Evolutionary conservation across 1,140 invertebrate genomes (phyloP).

Genomic region (Nephila pilipes): DNA sequence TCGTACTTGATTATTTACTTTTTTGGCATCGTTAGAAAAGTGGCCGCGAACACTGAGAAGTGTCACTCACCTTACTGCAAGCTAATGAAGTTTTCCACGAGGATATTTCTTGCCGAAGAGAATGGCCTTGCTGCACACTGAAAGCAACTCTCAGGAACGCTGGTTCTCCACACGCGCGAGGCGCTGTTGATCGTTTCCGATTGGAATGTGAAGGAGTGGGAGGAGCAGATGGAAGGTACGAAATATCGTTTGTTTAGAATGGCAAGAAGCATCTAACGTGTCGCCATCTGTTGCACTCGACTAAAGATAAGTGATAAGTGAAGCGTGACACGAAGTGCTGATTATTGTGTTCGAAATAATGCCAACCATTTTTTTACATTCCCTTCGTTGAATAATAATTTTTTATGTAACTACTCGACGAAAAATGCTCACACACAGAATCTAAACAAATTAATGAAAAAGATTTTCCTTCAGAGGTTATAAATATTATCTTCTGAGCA

Average conservation of each 20-base stretch:
- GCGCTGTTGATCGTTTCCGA: slow-evolving; percentile 25
- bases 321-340: no score
- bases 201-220: not conserved
- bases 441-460: no score
- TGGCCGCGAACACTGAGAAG: not conserved
- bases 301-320: not conserved
- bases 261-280: not conserved
- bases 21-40: not conserved
- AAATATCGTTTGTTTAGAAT: not conserved
- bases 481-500: no score
- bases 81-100: not conserved
- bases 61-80: not conserved
- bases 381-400: no score
- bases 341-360: no score
- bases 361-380: no score
- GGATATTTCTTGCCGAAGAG: not conserved
- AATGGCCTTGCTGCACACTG: not conserved
- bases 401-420: no score
- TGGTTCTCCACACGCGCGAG: not conserved
- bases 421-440: no score
- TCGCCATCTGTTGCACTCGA: not conserved
- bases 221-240: not conserved
- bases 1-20: not conserved
- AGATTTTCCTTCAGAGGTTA: no score
- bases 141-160: not conserved